Conservation (phyloP, 1,140 invertebrate species). For the Brachionus rotundiformis region DNA sequence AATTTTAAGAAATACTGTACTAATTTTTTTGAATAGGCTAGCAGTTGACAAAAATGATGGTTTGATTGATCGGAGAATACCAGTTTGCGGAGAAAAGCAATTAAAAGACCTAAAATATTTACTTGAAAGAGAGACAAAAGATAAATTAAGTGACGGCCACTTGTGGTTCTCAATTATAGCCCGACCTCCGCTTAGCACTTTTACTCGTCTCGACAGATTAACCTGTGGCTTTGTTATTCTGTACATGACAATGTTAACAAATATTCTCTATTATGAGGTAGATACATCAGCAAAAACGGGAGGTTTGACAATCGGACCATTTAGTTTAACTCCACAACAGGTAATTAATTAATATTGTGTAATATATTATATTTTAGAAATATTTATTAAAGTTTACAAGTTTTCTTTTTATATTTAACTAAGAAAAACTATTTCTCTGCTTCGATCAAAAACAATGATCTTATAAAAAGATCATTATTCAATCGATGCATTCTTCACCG, state of each 20-base stretch:
- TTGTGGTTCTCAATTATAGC: constrained; percentile 47
- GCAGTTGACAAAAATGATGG: constrained; percentile 64
- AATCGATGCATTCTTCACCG: constrained; percentile 26
- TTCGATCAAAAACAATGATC: neutral
- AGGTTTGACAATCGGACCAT: constrained; percentile 16
- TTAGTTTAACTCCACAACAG: constrained; percentile 34
- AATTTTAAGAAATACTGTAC: no score
- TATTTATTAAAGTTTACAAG: no score
- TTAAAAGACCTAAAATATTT: constrained; percentile 20
- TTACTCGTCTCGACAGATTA: constrained; percentile 34
- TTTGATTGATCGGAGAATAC: constrained; percentile 62
- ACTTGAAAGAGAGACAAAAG: constrained; percentile 23
- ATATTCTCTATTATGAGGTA: constrained; percentile 28
- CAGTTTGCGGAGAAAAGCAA: constrained; percentile 10
- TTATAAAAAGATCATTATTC: neutral
- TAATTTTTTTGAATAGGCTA: constrained; percentile 55
- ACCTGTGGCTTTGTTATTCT: constrained; percentile 49
- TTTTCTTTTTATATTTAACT: neutral
- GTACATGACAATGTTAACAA: constrained; percentile 37
- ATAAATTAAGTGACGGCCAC: constrained; percentile 49
- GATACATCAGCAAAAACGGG: constrained; percentile 26
- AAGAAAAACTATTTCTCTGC: neutral
- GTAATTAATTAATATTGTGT: neutral
- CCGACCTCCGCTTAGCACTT: neutral
- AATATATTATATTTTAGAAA: no score